phyloP scores from a whole-genome alignment of 1,140 invertebrate species.

The Trialeurodes vaporariorum region DNA sequence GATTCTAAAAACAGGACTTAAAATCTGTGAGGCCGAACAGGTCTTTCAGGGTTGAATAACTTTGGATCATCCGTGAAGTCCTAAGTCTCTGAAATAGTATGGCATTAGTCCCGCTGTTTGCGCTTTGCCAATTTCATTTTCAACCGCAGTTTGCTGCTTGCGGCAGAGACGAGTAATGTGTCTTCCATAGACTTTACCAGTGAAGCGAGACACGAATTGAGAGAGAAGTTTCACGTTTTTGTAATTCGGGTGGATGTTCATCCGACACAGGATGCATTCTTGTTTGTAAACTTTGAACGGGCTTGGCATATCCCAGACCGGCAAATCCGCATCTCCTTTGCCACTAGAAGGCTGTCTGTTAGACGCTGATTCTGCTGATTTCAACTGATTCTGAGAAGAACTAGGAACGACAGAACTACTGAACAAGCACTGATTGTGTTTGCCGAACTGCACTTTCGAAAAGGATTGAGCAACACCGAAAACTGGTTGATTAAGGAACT shows the following conservation, averaged over 20 bases:
- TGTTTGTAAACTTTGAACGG: constrained; percentile 63
- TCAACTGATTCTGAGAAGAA: no score
- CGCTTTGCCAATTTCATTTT: constrained; percentile 57
- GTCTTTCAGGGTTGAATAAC: constrained; percentile 72
- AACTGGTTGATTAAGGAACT: no score
- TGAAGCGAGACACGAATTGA: constrained; percentile 90
- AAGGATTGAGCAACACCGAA: no score
- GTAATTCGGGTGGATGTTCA: constrained; percentile 72
- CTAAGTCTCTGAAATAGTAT: constrained; percentile 57
- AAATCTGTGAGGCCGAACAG: constrained; percentile 64
- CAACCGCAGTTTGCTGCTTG: constrained; percentile 54
- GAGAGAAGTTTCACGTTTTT: constrained; percentile 85
- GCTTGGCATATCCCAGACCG: constrained; percentile 49
- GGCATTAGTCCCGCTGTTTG: constrained; percentile 64
- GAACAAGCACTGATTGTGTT: no score
- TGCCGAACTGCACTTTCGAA: no score
- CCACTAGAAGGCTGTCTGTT: no score
- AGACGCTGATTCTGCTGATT: no score
- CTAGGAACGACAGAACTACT: no score
- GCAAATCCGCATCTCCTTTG: no score
- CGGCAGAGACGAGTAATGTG: constrained; percentile 84
- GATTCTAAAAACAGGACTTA: constrained; percentile 33
- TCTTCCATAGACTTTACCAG: constrained; percentile 77
- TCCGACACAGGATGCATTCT: constrained; percentile 77
- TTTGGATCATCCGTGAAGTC: constrained; percentile 69